Conservation (phyloP, 2,888 invertebrate species). For the Orgyia antiqua region DNA sequence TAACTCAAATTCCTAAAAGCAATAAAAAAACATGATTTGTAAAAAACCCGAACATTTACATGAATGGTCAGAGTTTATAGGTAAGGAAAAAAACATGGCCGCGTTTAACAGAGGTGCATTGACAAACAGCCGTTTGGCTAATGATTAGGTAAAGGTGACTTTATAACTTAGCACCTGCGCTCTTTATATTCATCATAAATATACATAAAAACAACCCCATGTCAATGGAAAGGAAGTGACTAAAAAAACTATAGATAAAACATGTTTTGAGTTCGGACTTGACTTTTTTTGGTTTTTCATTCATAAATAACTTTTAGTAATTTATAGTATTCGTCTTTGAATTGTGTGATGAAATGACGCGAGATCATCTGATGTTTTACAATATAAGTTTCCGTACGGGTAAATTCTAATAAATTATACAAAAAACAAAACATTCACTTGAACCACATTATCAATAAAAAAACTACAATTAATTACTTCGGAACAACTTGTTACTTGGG, state of each 20-base stretch:
- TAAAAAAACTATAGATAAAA: constrained; percentile 56
- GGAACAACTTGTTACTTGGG: no score
- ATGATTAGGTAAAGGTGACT: constrained; percentile 57
- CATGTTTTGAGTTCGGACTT: constrained; percentile 29
- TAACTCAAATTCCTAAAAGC: no score
- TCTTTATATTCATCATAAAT: constrained; percentile 54
- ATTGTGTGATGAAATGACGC: no score
- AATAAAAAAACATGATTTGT: no score
- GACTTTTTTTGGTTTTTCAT: constrained; percentile 50
- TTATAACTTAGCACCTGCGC: constrained; percentile 66
- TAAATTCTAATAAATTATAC: no score
- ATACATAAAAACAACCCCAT: constrained; percentile 23
- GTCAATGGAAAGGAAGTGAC: constrained; percentile 66
- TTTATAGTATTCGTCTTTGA: no score
- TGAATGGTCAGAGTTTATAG: constrained; percentile 31
- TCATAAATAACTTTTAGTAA: constrained; percentile 42
- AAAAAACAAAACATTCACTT: no score
- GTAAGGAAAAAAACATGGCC: constrained; percentile 37
- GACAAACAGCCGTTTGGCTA: constrained; percentile 56
- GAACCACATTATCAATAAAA: no score
- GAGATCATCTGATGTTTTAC: no score
- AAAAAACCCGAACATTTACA: constrained; percentile 26
- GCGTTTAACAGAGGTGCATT: constrained; percentile 40
- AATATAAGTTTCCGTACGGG: no score
- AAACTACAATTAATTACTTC: no score